These are phyloP conservation scores for Blastomussa wellsi DNA, from an alignment of 92 coral and sea anemone species.

Conservation along the genomic window DNA sequence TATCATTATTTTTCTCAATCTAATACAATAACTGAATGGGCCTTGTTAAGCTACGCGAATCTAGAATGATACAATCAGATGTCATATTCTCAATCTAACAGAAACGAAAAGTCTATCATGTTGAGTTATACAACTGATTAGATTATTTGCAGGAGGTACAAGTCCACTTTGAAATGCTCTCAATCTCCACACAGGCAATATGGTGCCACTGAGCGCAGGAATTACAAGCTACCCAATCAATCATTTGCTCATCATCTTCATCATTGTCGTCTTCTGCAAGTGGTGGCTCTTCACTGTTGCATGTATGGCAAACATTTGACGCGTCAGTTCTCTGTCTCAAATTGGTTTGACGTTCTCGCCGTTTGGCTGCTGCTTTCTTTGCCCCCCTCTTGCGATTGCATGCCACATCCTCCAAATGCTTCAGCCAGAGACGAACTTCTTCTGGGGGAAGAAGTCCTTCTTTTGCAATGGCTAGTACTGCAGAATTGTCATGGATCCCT, in stretches of 20 bases:
- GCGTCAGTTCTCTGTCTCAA: constrained; percentile 1
- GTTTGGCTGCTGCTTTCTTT: not conserved
- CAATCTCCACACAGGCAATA: too few species aligned
- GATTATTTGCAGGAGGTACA: too few species aligned
- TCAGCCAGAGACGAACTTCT: constrained; percentile 46
- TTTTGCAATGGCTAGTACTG: constrained; percentile 31
- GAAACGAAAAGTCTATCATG: not conserved
- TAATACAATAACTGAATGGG: constrained; percentile 20
- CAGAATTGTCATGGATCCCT: constrained; percentile 38
- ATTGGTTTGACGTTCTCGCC: not conserved
- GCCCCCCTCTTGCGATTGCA: constrained; percentile 10
- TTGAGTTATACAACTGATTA: too few species aligned
- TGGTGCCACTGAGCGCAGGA: too few species aligned
- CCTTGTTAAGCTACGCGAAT: constrained; percentile 16
- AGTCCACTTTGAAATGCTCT: too few species aligned
- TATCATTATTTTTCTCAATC: constrained; percentile 29
- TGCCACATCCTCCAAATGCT: constrained; percentile 29
- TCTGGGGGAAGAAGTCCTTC: constrained; percentile 42
- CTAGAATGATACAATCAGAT: constrained; percentile 21
- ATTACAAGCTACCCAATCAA: too few species aligned
- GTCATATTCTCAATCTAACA: constrained; percentile 30
- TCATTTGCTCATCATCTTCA: too few species aligned
- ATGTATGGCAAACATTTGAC: constrained; percentile 20
- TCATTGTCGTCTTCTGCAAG: constrained; percentile 5
- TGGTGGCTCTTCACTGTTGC: constrained; percentile 36